Percentiles rank a stretch among this genome's conserved stretches.
Evolutionary conservation across 2,888 invertebrate species (phyloP).

Genomic region (Hypena proboscidalis): DNA sequence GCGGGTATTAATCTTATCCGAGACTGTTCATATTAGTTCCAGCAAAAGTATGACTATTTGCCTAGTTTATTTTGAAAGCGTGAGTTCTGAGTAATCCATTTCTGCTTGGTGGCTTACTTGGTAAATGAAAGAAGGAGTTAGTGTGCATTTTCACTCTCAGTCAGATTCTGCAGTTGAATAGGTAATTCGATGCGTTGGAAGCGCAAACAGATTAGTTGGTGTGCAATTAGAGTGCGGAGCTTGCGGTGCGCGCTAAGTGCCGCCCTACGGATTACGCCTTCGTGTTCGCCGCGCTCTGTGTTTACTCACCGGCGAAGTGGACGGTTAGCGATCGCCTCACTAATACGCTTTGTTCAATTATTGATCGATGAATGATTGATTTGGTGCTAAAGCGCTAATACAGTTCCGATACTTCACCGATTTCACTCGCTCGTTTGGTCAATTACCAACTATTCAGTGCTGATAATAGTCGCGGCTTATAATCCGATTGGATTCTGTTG

Average conservation of each 20-base stretch:
- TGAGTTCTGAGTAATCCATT: too few species aligned
- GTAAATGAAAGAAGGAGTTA: slow-evolving; percentile 7
- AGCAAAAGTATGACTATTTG: too few species aligned
- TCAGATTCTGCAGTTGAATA: slow-evolving; percentile 42
- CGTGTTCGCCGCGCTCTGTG: slow-evolving; percentile 54
- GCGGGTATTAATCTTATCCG: not conserved
- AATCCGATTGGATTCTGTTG: too few species aligned
- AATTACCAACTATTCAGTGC: not conserved
- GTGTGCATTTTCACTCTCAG: slow-evolving; percentile 9
- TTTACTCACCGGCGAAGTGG: slow-evolving; percentile 71
- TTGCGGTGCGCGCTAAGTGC: slow-evolving; percentile 80
- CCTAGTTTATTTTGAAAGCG: too few species aligned
- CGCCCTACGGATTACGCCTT: slow-evolving; percentile 79
- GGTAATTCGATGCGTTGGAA: slow-evolving; percentile 67
- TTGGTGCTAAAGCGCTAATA: slow-evolving; percentile 37
- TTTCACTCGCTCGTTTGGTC: slow-evolving; percentile 17
- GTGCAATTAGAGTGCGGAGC: slow-evolving; percentile 78
- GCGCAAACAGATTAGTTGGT: slow-evolving; percentile 79
- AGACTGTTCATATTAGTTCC: too few species aligned
- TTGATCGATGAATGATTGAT: slow-evolving; percentile 72
- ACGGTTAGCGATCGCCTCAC: slow-evolving; percentile 72
- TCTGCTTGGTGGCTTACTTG: slow-evolving; percentile 1
- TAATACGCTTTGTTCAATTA: slow-evolving; percentile 74
- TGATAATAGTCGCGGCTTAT: not conserved
- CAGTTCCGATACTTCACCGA: slow-evolving; percentile 20